phyloP scores from a whole-genome alignment of 2,113 vertebrate species.

The Gymnorhina tibicen region DNA sequence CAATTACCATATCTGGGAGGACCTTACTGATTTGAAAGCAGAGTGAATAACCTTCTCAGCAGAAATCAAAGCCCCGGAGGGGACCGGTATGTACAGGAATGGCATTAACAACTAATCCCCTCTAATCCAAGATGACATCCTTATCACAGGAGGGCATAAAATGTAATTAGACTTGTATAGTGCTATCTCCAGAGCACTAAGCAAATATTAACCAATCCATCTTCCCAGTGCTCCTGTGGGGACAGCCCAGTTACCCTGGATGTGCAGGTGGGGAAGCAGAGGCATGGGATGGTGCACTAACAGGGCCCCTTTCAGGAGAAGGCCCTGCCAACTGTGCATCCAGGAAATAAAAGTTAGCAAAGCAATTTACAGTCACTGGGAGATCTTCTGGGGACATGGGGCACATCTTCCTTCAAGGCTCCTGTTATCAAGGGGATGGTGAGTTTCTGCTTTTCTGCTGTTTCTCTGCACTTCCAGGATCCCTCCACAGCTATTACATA shows the following conservation, averaged over 20 bases:
- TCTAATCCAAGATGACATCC: constrained; percentile 62
- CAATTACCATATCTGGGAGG: not conserved
- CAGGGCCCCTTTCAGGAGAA: not conserved
- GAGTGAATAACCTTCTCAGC: constrained; percentile 5
- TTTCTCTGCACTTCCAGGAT: not conserved
- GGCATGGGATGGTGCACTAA: not conserved
- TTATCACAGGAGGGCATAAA: constrained; percentile 42
- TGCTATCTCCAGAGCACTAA: constrained; percentile 25
- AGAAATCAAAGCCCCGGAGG: constrained; percentile 28
- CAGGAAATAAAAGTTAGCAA: not conserved
- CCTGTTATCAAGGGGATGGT: not conserved
- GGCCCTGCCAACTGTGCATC: not conserved
- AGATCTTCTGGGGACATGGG: not conserved
- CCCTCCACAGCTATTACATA: not conserved
- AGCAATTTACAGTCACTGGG: not conserved
- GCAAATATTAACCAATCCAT: constrained; percentile 38
- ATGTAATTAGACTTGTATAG: constrained; percentile 51
- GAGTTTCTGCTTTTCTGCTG: not conserved
- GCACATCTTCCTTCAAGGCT: not conserved
- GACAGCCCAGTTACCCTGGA: not conserved
- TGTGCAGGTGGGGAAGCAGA: not conserved
- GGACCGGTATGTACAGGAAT: constrained; percentile 55
- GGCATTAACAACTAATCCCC: constrained; percentile 59
- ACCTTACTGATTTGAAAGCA: not conserved
- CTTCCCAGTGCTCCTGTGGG: not conserved